Evolutionary conservation across 2,888 invertebrate genomes (phyloP), one percentile per base, ranked within the genome.

Genomic region (Crematogaster levior): DNA sequence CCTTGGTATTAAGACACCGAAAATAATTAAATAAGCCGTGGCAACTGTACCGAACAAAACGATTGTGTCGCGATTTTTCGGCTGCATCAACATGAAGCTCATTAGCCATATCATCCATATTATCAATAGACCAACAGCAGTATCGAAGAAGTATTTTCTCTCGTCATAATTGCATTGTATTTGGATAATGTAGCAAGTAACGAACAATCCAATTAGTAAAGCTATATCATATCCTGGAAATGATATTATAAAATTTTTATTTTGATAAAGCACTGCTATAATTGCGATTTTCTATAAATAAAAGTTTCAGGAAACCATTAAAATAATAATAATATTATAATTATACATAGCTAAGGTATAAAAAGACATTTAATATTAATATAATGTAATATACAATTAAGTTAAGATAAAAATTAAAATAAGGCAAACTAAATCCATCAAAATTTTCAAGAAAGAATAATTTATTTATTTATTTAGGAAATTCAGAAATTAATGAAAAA

Each of bases 81-180:
- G 94, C 48, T 95, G 95, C 63, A 96, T 95, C 60, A 96, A 91
- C 0, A 95, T 95, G 74, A 96, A 95, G 96, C 96, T 97, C 9
- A 95, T 95, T 0, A 95, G 91, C 97, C 97, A 97, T 34, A 96
- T 94, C 3, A 92, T 89, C 94, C 94, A 94, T 15, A 89, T 88
- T 21, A 93, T 82, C 6, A 95, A 88, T 1, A 96, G 93, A 34
- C 96, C 95, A 27, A 96, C 93, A 24, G 95, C 93, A 0, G 96
- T 95, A 0, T 96, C 96, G 51, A 96, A 93, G 84, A 94, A 93
- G 56, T 92, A 95, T 68, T 94, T 93, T 0, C 97, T 97, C 92
- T 97, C 97, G 12, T 95, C 95, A 91, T 97, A 97, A 92, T 97
- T 97, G 40, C 97, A 95, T 88, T 96, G 96, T 0, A 96, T 96